Evolutionary conservation across 1,140 invertebrate species (phyloP), one percentile per base, ranked within the genome.

Genomic region (Drosophila lowei): DNA sequence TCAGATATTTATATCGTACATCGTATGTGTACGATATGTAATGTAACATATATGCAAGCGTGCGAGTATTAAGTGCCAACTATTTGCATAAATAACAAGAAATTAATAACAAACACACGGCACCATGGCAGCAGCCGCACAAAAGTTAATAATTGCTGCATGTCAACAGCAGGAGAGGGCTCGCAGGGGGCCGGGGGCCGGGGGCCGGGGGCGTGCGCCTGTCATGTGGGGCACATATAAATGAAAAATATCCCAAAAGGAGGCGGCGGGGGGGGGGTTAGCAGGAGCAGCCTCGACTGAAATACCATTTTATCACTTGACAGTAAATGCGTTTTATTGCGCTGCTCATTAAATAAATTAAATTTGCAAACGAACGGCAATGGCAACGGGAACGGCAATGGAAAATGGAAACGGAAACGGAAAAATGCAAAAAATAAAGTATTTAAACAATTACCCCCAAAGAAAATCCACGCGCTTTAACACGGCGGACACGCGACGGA

Each of bases 61-160:
- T 38, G 34, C 34, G 34, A 4, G 34, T 81, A 89, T 89, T 89
- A 89, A 89, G 86, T 89, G 86, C 78, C 75, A 89, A 90, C 88
- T 89, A 89, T 89, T 85, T 86, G 81, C 77, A 85, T 89, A 89
- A 89, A 90, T 89, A 90, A 89, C 86, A 90, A 81, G 80, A 89
- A 89, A 89, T 89, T 89, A 89, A 89, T 89, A 89, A 90, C 78
- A 89, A 90, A 90, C 78, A 89, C 76, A 70, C 84, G 84, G 84
- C 65, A 76, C 64, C 79, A 85, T 89, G 85, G 84, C 84, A 88
- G 83, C 81, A 68, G 70, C 67, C 74, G 83, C 77, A 81, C 79
- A 86, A 86, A 88, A 88, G 83, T 88, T 88, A 88, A 88, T 88
- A 88, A 88, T 88, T 88, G 78, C 83, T 64, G 71, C 74, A 88